Percentiles rank a stretch among this genome's conserved stretches.
Conservation (phyloP, 2,888 invertebrate species). For the Carabus problematicus region DNA sequence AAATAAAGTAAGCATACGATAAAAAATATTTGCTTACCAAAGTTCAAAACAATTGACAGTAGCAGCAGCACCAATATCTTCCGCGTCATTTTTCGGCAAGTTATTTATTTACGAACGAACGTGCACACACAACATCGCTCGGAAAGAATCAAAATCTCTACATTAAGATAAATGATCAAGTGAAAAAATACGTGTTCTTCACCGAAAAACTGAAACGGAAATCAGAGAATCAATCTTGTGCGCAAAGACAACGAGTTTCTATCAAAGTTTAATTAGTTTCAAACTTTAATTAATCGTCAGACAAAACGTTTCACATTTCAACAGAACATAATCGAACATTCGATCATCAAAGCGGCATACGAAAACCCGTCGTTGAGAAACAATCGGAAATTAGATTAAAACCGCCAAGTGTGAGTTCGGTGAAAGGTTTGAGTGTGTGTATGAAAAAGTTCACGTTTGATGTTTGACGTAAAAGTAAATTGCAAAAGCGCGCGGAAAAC, state of each 20-base stretch:
- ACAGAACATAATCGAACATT: conserved; percentile 13
- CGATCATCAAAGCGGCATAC: not conserved
- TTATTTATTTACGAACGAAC: not conserved
- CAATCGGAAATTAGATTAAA: conserved; percentile 14
- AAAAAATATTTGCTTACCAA: conserved; percentile 25
- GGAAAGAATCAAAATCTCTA: not conserved
- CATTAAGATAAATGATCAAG: not conserved
- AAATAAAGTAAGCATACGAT: not conserved
- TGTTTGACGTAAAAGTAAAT: conserved; percentile 33
- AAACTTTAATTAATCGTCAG: conserved; percentile 34
- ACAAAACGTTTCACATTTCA: conserved; percentile 6
- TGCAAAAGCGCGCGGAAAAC: conserved; percentile 36
- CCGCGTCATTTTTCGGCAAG: conserved; percentile 35
- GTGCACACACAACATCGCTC: not conserved
- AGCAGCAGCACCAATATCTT: conserved; percentile 30
- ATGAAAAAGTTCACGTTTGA: conserved; percentile 21
- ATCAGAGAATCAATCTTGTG: not conserved
- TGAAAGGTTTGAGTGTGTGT: conserved; percentile 4
- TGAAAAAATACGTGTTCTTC: not conserved
- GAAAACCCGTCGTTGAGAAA: not conserved
- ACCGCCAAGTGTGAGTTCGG: not conserved
- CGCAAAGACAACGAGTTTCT: conserved; percentile 14
- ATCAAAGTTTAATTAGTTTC: conserved; percentile 34
- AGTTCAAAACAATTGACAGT: conserved; percentile 29
- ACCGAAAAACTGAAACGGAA: not conserved